Evolutionary conservation across 1,140 invertebrate genomes (phyloP), one percentile per base, ranked within the genome.

Genomic region (Drosophila santomea): DNA sequence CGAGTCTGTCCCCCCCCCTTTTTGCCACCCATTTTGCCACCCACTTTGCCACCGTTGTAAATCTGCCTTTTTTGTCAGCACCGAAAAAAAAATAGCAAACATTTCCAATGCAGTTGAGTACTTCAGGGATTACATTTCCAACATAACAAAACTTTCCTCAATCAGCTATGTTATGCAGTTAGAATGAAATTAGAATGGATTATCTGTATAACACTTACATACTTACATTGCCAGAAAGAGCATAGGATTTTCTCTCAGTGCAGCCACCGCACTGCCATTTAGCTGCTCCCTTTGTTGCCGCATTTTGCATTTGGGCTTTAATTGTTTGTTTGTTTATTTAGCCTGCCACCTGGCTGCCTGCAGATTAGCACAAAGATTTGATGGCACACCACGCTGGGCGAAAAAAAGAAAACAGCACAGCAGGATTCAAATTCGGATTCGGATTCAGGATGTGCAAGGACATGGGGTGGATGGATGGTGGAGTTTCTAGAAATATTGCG

Each of bases 241-340:
- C 28, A 32, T 32, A 3, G 7, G 10, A 12, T 12, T 55, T 55
- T 12, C 52, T 25, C 15, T 38, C 15, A 17, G 4, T 82, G 62
- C 41, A 58, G 20, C 8, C 8, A n/a, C 17, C 45, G 15, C 60
- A 47, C 47, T 35, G 35, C 17, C 35, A 45, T 47, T 55, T 54
- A 5, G 20, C 14, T 50, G 1, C 1, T 12, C 41, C 12, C n/a
- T 15, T 67, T 69, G 41, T 39, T 25, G 15, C 36, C 17, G 25
- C 52, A 4, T 38, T 58, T 54, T 76, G 56, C 55, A 76, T 43
- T 71, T 44, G 45, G 58, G 54, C 60, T 84, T 69, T 81, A 81
- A 83, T 79, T 86, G 83, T 86, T 88, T 86, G 74, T 76, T 86
- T 83, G 83, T 81, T 79, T 83, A 86, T 79, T 79, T 73, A 54